Base-by-base conservation (phyloP, 1,140 invertebrate species). In the Danaus plexippus region DNA sequence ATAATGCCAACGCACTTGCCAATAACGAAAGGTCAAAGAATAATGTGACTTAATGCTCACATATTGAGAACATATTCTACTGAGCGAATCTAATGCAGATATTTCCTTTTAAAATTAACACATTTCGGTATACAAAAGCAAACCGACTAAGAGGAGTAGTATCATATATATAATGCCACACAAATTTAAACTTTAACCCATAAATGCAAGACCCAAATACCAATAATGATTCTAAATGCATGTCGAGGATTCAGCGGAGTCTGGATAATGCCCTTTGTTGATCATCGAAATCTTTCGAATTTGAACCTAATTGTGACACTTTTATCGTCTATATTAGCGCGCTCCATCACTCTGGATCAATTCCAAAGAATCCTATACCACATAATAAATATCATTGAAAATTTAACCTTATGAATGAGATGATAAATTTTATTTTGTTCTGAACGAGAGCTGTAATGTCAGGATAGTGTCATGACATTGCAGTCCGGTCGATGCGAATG, bases 401-500 rank as follows among this genome's bases (percentile, higher is more conserved):
- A 67, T 57, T 61, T 6, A 32, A 49, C 51, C 59, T 47, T 66
- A 54, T 44, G 10, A 1, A 22, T 2, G 11, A 0, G 1, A 15
- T 0, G 0, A 56, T 71, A 61, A 54, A 56, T 62, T 63, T 22
- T 40, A 54, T 46, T 69, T 53, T 66, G 6, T 52, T 2, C 58
- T 66, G 53, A 11, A 10, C 10, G 12, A 41, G 49, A 22, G 15
- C 65, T 53, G 56, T 69, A 70, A 68, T 73, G 65, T 74, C 65
- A 70, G 52, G 59, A 57, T 52, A 53, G 75, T 79, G 78, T 77
- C 77, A 76, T 74, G 80, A 82, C 79, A 84, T 84, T 83, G 80
- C 80, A 86, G 84, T 77, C 77, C 77, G 71, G 67, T 62, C 73
- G 70, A 71, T 80, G 82, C 80, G 77, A 85, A 84, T 80, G 78